Conservation (phyloP, 2,113 vertebrate species). For the Pluvialis apricaria region DNA sequence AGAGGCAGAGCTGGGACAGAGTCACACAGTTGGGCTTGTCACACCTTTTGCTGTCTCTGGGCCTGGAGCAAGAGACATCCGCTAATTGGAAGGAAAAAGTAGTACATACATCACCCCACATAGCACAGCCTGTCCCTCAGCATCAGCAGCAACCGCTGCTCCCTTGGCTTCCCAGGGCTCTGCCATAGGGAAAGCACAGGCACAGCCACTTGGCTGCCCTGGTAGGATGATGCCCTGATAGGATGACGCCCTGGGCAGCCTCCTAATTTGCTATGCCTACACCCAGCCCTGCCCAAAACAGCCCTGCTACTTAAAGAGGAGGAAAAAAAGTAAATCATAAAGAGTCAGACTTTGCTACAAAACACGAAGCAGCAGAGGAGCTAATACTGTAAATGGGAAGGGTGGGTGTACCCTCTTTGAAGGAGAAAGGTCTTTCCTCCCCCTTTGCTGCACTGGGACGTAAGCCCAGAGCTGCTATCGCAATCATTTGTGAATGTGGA, state of each 20-base stretch:
- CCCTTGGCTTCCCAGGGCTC: not conserved
- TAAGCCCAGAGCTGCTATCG: not conserved
- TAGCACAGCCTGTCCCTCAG: not conserved
- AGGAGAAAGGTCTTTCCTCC: conserved; percentile 4
- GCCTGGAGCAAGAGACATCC: not conserved
- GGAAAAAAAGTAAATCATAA: not conserved
- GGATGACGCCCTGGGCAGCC: not conserved
- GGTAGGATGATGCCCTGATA: not conserved
- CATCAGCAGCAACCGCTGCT: not conserved
- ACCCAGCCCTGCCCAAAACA: not conserved
- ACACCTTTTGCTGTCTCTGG: not conserved
- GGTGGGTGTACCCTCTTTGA: not conserved
- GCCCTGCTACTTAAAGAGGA: not conserved
- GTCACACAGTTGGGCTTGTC: not conserved
- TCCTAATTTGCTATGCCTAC: not conserved
- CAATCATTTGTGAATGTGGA: not conserved
- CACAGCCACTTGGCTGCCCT: not conserved
- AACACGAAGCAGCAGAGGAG: not conserved
- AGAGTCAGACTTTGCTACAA: not conserved
- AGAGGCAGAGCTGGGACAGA: not conserved
- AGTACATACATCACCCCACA: not conserved
- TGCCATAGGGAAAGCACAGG: not conserved
- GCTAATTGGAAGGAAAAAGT: not conserved
- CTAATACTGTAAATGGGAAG: not conserved
- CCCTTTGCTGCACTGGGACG: not conserved